phyloP scores from a whole-genome alignment of 1,140 invertebrate genomes.

The Drosophila ercepeae region DNA sequence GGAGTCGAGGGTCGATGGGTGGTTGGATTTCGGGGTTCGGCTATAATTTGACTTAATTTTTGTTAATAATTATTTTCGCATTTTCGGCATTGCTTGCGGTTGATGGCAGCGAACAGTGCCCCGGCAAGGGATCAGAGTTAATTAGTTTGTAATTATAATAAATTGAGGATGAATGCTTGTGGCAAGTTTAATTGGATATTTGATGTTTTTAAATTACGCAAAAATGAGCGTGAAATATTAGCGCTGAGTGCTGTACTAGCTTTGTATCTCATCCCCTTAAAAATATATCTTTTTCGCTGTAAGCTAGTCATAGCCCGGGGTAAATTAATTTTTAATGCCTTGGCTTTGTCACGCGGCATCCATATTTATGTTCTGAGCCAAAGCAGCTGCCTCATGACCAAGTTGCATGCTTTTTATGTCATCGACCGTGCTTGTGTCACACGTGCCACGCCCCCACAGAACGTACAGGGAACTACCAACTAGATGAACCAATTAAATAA shows the following conservation, averaged over 20 bases:
- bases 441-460: conserved; percentile 64
- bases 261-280: not conserved
- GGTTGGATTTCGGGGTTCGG: conserved; percentile 18
- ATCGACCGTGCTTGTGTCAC: conserved; percentile 70
- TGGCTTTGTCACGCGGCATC: conserved; percentile 59
- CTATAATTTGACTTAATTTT: conserved; percentile 79
- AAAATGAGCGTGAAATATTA: conserved; percentile 73
- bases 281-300: conserved; percentile 1
- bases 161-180: conserved; percentile 82
- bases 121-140: conserved; percentile 71
- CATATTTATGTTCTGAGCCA: conserved; percentile 66
- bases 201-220: conserved; percentile 77
- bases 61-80: conserved; percentile 82
- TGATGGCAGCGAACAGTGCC: conserved; percentile 55
- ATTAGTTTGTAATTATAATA: conserved; percentile 83
- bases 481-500: not conserved
- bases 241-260: not conserved
- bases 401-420: conserved; percentile 49
- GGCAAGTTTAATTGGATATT: conserved; percentile 83
- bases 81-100: conserved; percentile 75
- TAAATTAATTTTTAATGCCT: conserved; percentile 80
- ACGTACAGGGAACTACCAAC: conserved; percentile 1
- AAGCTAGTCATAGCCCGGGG: conserved; percentile 59
- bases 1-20: not conserved
- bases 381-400: conserved; percentile 51